Conservation (phyloP, 2,888 invertebrate species). For the Rhagonycha lutea region DNA sequence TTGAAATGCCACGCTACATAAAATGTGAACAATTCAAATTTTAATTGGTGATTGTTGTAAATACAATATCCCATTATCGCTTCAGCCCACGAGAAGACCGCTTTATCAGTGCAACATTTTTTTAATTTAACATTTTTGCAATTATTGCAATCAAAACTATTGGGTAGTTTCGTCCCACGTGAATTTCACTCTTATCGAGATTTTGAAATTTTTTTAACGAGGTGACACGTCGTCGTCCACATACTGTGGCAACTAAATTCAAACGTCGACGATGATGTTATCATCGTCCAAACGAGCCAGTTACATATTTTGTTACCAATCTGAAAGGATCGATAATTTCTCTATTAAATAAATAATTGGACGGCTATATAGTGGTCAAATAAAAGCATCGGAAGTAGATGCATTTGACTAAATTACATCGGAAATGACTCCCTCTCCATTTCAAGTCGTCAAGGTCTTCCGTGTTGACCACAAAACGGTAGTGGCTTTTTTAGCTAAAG, state of each 20-base stretch:
- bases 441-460: slow-evolving; percentile 18
- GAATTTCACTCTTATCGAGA: not conserved
- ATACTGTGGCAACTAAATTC: not conserved
- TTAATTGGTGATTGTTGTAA: slow-evolving; percentile 22
- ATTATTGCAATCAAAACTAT: not conserved
- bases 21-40: slow-evolving; percentile 24
- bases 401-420: slow-evolving; percentile 2
- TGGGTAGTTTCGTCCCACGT: not conserved
- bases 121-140: not conserved
- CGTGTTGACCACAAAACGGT: slow-evolving; percentile 13
- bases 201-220: not conserved
- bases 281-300: not conserved
- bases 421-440: slow-evolving; percentile 14
- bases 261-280: not conserved
- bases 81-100: slow-evolving; percentile 17
- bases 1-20: slow-evolving; percentile 20
- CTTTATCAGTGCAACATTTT: not conserved
- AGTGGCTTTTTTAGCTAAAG: slow-evolving; percentile 9
- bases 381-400: not conserved
- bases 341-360: not conserved
- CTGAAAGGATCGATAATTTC: not conserved
- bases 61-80: slow-evolving; percentile 24
- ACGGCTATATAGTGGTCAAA: not conserved
- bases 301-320: not conserved
- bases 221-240: not conserved